These are phyloP conservation scores for Canis aureus DNA, from an alignment of 2,113 vertebrate genomes.

Conservation along the genomic window DNA sequence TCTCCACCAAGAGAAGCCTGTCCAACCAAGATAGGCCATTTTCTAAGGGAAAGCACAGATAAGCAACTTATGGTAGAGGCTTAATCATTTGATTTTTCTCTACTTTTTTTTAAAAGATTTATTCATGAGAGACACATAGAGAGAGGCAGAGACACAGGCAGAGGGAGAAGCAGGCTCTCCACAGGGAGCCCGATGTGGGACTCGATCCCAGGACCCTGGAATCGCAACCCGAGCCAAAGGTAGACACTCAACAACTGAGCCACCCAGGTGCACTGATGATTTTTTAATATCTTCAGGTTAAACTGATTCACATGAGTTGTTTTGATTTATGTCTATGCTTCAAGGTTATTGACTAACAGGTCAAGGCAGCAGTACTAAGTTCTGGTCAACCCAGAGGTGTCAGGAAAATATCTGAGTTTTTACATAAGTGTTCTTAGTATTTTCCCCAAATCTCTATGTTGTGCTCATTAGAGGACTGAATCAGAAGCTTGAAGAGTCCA, in stretches of 20 bases:
- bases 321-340: not conserved
- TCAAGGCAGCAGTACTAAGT: not conserved
- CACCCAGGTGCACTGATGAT: not conserved
- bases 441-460: not conserved
- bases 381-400: conserved; percentile 10
- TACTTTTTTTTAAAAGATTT: not conserved
- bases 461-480: not conserved
- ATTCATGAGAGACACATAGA: too few species aligned
- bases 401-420: not conserved
- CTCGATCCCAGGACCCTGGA: too few species aligned
- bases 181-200: too few species aligned
- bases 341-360: conserved; percentile 50
- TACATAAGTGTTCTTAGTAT: not conserved
- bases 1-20: not conserved
- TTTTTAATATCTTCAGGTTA: conserved; percentile 46
- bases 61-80: not conserved
- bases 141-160: too few species aligned
- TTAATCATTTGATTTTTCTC: conserved; percentile 59
- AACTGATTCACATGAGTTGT: conserved; percentile 34
- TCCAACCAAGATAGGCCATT: not conserved
- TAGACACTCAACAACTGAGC: too few species aligned
- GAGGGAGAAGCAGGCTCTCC: too few species aligned
- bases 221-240: too few species aligned
- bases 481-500: not conserved
- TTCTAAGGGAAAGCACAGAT: conserved; percentile 38